Conservation (phyloP, 2,113 vertebrate genomes). For the Lipotes vexillifer region DNA sequence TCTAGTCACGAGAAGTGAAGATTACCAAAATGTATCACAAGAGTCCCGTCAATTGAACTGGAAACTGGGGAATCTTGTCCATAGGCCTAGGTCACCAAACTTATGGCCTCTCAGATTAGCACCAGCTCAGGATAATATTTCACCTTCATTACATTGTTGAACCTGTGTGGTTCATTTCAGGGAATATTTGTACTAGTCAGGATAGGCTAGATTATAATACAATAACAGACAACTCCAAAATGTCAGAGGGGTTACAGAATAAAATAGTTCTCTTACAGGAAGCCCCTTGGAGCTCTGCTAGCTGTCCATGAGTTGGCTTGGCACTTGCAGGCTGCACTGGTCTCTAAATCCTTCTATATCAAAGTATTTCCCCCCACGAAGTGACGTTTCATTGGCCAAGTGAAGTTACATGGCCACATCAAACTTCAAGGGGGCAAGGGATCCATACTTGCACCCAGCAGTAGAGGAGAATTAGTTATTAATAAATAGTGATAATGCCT, state of each 20-base stretch:
- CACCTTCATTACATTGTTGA: neutral
- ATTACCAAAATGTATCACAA: neutral
- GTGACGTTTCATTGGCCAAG: neutral
- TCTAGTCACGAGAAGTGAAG: neutral
- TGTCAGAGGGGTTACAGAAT: neutral
- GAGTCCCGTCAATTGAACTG: neutral
- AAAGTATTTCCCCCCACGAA: neutral
- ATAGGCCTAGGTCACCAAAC: neutral
- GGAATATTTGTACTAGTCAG: neutral
- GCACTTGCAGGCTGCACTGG: neutral
- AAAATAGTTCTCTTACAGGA: neutral
- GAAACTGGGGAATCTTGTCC: neutral
- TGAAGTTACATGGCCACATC: neutral
- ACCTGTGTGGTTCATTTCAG: neutral
- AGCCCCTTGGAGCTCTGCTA: neutral
- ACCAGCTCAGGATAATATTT: neutral
- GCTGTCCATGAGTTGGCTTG: neutral
- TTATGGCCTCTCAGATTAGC: neutral
- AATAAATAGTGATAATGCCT: neutral
- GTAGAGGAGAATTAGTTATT: neutral
- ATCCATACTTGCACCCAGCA: neutral
- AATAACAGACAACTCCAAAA: neutral
- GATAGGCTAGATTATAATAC: neutral
- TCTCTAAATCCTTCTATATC: neutral
- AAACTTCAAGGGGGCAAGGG: neutral